phyloP scores from a whole-genome alignment of 2,797 vertebrate genomes.

The Clarias platycephalus region DNA sequence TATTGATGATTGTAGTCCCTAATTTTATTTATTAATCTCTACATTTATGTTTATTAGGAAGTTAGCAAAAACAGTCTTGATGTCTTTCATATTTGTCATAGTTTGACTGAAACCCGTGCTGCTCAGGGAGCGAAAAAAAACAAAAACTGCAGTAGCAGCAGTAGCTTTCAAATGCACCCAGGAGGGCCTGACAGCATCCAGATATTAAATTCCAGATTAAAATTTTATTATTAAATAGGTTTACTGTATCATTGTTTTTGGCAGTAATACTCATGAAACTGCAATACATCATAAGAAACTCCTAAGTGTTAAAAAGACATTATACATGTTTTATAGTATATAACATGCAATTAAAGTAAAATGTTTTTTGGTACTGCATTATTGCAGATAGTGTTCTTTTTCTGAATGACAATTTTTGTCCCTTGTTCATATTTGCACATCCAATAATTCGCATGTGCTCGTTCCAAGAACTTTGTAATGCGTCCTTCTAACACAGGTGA shows the following conservation, averaged over 20 bases:
- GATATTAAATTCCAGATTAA: not conserved
- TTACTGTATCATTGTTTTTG: not conserved
- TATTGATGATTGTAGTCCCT: not conserved
- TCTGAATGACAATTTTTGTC: not conserved
- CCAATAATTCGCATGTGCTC: conserved; percentile 63
- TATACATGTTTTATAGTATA: not conserved
- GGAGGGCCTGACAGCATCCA: not conserved
- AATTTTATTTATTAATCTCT: not conserved
- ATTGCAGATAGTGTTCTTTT: not conserved
- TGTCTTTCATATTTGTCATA: not conserved
- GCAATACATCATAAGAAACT: not conserved
- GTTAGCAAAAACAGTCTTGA: not conserved
- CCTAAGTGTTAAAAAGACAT: not conserved
- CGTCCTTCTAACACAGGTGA: conserved; percentile 88
- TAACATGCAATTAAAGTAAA: too few relatives aligned
- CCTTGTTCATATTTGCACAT: conserved; percentile 17
- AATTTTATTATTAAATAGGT: not conserved
- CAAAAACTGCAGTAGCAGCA: not conserved
- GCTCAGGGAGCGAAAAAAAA: not conserved
- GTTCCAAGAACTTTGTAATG: conserved; percentile 69
- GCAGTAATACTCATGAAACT: not conserved
- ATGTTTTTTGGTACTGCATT: not conserved
- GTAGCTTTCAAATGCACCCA: not conserved
- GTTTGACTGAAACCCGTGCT: not conserved
- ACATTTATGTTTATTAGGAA: not conserved